phyloP scores from a whole-genome alignment of 92 coral and sea anemone species.

The Paragorgia papillata region DNA sequence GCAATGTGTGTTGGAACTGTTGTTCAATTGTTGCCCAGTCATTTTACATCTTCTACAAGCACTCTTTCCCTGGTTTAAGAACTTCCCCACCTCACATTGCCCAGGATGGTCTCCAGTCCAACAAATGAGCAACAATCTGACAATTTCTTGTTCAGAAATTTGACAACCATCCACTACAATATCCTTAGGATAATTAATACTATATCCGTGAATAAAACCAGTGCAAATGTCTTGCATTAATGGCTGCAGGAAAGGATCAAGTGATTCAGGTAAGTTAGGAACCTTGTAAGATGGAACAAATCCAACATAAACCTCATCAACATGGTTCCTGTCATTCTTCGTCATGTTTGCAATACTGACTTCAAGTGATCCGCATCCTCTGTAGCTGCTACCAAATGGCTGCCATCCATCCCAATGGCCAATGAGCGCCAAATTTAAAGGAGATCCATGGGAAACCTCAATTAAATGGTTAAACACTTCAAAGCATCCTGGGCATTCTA shows the following conservation, averaged over 20 bases:
- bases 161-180: slow-evolving; percentile 24
- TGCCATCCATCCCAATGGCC: slow-evolving; percentile 74
- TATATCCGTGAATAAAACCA: slow-evolving; percentile 59
- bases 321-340: slow-evolving; percentile 56
- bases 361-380: slow-evolving; percentile 68
- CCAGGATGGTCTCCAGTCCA: slow-evolving; percentile 78
- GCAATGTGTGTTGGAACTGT: slow-evolving; percentile 53
- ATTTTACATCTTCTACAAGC: slow-evolving; percentile 70
- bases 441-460: slow-evolving; percentile 30
- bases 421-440: slow-evolving; percentile 52
- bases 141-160: slow-evolving; percentile 47
- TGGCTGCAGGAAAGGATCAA: too few relatives aligned
- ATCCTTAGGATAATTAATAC: slow-evolving; percentile 34
- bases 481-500: slow-evolving; percentile 35
- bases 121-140: slow-evolving; percentile 45
- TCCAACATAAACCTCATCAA: slow-evolving; percentile 64
- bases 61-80: slow-evolving; percentile 64
- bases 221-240: too few relatives aligned
- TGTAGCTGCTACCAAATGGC: slow-evolving; percentile 53
- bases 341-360: slow-evolving; percentile 63
- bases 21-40: slow-evolving; percentile 53
- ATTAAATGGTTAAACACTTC: slow-evolving; percentile 10
- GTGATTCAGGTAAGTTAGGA: slow-evolving; percentile 65
- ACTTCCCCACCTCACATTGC: slow-evolving; percentile 69
- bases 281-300: slow-evolving; percentile 59